Evolutionary conservation across 2,797 vertebrate species (phyloP).

Genomic region (Enteromius thamalakanensis): DNA sequence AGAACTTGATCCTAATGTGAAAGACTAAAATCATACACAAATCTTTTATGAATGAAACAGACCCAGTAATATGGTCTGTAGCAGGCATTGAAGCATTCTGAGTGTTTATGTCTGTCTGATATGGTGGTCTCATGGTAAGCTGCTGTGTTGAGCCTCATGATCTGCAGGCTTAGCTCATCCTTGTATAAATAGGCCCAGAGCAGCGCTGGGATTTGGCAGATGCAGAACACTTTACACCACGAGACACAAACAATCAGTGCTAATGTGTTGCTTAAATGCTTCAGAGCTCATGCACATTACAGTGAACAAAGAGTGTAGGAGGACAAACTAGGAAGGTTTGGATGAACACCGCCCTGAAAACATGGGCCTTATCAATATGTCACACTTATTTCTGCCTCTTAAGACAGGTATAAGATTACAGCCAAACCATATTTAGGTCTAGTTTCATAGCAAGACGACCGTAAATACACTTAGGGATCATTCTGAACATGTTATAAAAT

Average conservation of each 20-base stretch:
- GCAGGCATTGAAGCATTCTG: constrained; percentile 1
- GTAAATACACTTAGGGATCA: neutral
- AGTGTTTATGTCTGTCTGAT: constrained; percentile 28
- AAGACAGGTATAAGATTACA: constrained; percentile 58
- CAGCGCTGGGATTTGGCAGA: constrained; percentile 56
- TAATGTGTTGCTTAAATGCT: constrained; percentile 64
- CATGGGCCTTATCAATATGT: constrained; percentile 9
- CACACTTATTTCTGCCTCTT: constrained; percentile 18
- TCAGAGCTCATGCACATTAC: constrained; percentile 34
- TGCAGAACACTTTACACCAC: constrained; percentile 52
- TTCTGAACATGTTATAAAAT: neutral
- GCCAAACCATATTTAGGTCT: constrained; percentile 55
- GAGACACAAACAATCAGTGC: constrained; percentile 52
- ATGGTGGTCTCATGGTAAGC: constrained; percentile 63
- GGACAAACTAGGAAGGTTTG: constrained; percentile 32
- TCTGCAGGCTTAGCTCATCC: constrained; percentile 66
- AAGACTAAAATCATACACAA: neutral
- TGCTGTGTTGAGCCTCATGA: constrained; percentile 57
- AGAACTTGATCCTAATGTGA: too few relatives aligned
- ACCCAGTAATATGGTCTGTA: neutral
- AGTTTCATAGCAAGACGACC: neutral
- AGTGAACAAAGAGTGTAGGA: constrained; percentile 31
- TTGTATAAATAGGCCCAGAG: constrained; percentile 70
- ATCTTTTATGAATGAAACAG: constrained; percentile 21
- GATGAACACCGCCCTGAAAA: constrained; percentile 43